A percentile compares a stretch with the other conserved stretches of the same genome.
phyloP scores from a whole-genome alignment of 2,888 invertebrate genomes.

The Venusia cambrica region DNA sequence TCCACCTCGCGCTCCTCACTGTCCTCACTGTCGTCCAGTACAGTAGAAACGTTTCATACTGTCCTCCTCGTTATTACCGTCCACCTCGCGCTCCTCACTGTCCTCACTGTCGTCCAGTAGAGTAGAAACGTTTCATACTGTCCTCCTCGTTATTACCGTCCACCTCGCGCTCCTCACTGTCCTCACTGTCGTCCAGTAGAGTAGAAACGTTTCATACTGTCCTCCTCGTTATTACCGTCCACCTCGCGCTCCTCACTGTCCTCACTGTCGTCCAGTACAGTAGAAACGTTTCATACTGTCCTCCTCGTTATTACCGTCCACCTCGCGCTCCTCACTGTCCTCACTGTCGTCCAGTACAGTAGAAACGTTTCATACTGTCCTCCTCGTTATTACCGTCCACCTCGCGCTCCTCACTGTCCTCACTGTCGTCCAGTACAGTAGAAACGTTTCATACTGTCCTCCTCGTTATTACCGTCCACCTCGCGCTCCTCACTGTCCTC shows the following conservation, averaged over 20 bases:
- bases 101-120: conserved; percentile 8
- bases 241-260: too few species aligned
- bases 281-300: conserved; percentile 19
- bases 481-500: too few species aligned
- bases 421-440: conserved; percentile 10
- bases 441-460: conserved; percentile 19
- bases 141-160: conserved; percentile 18
- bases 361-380: conserved; percentile 19
- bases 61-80: conserved; percentile 18
- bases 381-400: conserved; percentile 17
- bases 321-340: too few species aligned
- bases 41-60: conserved; percentile 17
- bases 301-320: conserved; percentile 17
- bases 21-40: conserved; percentile 9
- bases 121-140: conserved; percentile 18
- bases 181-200: conserved; percentile 8
- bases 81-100: too few species aligned
- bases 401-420: too few species aligned
- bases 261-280: conserved; percentile 8
- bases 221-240: conserved; percentile 17
- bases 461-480: conserved; percentile 16
- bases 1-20: too few species aligned
- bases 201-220: conserved; percentile 19
- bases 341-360: conserved; percentile 8
- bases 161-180: too few species aligned